Evolutionary conservation across 2,113 vertebrate genomes (phyloP).

Genomic region (Athene cunicularia): DNA sequence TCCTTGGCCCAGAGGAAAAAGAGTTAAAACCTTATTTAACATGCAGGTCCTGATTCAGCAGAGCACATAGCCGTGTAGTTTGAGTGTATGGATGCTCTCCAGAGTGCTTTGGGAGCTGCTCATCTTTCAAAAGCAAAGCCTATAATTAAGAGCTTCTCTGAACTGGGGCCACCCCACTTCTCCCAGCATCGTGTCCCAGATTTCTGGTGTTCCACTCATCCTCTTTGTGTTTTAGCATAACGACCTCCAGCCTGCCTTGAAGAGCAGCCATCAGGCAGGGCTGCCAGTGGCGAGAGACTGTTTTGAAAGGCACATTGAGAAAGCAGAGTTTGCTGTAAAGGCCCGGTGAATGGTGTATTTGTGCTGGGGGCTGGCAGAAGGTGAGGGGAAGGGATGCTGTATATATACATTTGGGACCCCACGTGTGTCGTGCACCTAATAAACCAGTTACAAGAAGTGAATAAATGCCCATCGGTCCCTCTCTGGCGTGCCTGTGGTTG

Average conservation of each 20-base stretch:
- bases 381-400: not conserved
- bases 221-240: fast-evolving
- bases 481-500: not conserved
- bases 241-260: not conserved
- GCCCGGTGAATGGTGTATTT: fast-evolving
- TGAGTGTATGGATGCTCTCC: not conserved
- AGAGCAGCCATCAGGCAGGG: not conserved
- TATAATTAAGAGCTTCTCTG: not conserved
- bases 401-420: fast-evolving
- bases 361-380: not conserved
- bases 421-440: fast-evolving
- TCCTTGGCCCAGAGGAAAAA: not conserved
- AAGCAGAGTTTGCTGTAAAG: not conserved
- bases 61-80: fast-evolving
- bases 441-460: not conserved
- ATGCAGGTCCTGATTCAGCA: not conserved
- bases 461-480: not conserved
- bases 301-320: not conserved
- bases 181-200: not conserved
- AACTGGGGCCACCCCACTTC: not conserved
- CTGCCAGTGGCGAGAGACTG: fast-evolving
- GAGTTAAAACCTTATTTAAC: not conserved
- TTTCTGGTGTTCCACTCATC: not conserved
- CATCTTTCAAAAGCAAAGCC: not conserved
- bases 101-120: fast-evolving